These are phyloP conservation scores for Lissonota sp. DNA, from an alignment of 2,888 invertebrate species.

Conservation along the genomic window DNA sequence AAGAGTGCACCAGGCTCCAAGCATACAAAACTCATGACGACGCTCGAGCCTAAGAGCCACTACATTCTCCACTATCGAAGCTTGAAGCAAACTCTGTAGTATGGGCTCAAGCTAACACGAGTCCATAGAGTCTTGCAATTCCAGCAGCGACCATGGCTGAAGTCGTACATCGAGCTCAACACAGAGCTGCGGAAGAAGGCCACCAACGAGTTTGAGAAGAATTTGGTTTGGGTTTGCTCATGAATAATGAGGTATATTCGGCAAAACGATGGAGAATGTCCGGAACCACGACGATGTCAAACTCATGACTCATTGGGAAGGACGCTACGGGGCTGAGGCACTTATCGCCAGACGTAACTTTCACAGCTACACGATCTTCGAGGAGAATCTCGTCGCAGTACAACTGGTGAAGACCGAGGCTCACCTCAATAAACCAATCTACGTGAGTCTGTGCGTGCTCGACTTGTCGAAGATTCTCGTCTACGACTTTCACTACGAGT, in stretches of 20 bases:
- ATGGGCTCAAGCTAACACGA: too few relatives aligned
- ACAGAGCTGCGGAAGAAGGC: neutral
- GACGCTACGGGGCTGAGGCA: constrained; percentile 44
- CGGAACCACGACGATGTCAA: constrained; percentile 75
- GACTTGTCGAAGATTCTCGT: too few relatives aligned
- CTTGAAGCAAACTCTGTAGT: too few relatives aligned
- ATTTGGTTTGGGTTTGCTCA: constrained; percentile 12
- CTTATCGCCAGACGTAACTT: constrained; percentile 74
- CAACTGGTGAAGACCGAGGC: constrained; percentile 72
- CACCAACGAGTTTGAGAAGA: constrained; percentile 1
- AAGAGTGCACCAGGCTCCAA: constrained; percentile 28
- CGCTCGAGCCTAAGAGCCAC: constrained; percentile 37
- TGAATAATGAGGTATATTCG: constrained; percentile 42
- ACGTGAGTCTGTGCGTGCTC: constrained; percentile 50
- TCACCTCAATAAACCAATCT: constrained; percentile 66
- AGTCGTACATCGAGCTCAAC: constrained; percentile 38
- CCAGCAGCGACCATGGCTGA: constrained; percentile 15
- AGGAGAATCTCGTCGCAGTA: constrained; percentile 77
- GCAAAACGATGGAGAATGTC: constrained; percentile 73
- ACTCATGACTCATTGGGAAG: constrained; percentile 63
- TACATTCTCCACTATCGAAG: constrained; percentile 27
- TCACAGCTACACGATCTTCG: constrained; percentile 73
- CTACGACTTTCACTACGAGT: too few relatives aligned
- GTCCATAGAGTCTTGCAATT: constrained; percentile 21
- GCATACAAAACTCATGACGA: constrained; percentile 70